These are phyloP conservation scores for Cirrhinus molitorella DNA, from an alignment of 2,797 vertebrate genomes.

Conservation along the genomic window DNA sequence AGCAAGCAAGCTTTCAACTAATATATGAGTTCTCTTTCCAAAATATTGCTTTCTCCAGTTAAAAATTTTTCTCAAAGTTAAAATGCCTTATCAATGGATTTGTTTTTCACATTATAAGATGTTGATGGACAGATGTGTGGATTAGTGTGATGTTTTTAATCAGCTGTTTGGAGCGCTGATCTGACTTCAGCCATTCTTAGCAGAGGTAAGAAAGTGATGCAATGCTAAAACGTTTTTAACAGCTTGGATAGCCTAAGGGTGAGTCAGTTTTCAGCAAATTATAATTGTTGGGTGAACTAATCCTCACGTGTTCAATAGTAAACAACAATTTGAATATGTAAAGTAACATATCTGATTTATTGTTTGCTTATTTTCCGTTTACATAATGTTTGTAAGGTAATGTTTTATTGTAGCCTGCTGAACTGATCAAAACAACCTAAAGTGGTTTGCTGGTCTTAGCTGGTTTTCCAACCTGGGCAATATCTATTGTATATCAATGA, in stretches of 20 bases:
- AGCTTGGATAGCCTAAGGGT: not conserved
- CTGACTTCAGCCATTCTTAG: not conserved
- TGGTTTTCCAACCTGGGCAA: not conserved
- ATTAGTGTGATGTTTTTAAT: not conserved
- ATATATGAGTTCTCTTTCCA: not conserved
- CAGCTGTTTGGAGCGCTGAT: not conserved
- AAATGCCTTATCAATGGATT: not conserved
- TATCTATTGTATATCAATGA: not conserved
- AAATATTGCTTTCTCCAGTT: not conserved
- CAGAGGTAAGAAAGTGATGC: not conserved
- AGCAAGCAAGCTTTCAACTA: not conserved
- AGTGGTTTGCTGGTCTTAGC: not conserved
- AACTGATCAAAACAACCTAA: not conserved
- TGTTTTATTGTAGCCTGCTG: not conserved
- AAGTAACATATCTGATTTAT: not conserved
- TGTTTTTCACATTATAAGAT: not conserved
- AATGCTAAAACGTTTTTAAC: no score
- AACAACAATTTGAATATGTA: not conserved
- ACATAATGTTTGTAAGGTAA: no score
- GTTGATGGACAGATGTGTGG: not conserved
- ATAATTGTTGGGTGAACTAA: not conserved
- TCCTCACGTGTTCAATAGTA: not conserved
- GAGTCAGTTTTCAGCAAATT: not conserved
- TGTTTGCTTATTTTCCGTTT: not conserved
- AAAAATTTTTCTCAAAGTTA: not conserved